Evolutionary conservation across 2,888 invertebrate species (phyloP).

Genomic region (Cerastis leucographa): DNA sequence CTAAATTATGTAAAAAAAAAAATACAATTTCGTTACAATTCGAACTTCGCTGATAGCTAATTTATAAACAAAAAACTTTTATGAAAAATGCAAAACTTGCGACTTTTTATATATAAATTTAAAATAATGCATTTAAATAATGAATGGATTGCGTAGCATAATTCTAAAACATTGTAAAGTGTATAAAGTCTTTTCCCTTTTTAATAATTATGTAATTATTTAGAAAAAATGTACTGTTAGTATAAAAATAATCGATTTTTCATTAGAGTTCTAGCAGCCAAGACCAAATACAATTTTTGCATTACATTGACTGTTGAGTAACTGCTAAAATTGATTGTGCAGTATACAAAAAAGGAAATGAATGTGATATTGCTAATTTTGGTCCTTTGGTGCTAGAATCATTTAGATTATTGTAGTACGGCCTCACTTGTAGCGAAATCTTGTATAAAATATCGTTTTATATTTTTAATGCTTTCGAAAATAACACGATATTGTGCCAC

Average conservation of each 20-base stretch:
- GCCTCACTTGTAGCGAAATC: conserved; percentile 57
- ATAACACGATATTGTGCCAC: conserved; percentile 41
- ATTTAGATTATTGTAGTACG: conserved; percentile 55
- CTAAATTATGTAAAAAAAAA: conserved; percentile 42
- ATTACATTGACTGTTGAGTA: background rate
- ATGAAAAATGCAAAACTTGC: conserved; percentile 43
- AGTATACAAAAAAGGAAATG: conserved; percentile 7
- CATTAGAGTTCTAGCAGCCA: conserved; percentile 32
- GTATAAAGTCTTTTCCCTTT: conserved; percentile 78
- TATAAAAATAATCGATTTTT: conserved; percentile 39
- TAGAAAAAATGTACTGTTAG: conserved; percentile 53
- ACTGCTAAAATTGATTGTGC: background rate
- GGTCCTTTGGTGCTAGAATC: conserved; percentile 32
- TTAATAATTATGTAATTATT: conserved; percentile 51
- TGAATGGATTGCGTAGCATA: conserved; percentile 85
- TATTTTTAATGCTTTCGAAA: conserved; percentile 30
- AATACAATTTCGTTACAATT: conserved; percentile 35
- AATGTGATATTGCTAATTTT: conserved; percentile 1
- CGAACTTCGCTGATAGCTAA: conserved; percentile 52
- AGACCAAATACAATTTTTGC: background rate
- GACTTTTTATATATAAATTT: conserved; percentile 53
- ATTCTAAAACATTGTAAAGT: conserved; percentile 89
- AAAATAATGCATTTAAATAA: conserved; percentile 72
- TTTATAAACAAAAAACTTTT: conserved; percentile 27
- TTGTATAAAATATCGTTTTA: conserved; percentile 57